Evolutionary conservation across 2,888 invertebrate genomes (phyloP).

Genomic region (Neocrepidodera transversa): DNA sequence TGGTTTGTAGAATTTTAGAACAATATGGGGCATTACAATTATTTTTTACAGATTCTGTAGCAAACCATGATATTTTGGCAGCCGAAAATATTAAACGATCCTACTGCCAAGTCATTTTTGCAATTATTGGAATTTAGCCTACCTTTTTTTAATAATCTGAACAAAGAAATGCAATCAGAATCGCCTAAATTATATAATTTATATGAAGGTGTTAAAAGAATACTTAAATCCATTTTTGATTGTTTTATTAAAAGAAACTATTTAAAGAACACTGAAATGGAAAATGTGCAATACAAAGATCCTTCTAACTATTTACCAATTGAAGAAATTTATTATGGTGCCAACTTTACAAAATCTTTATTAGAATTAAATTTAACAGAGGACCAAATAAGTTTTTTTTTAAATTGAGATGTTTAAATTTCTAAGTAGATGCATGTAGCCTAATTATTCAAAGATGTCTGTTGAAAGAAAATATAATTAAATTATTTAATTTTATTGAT

Average conservation of each 20-base stretch:
- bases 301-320: too few relatives aligned
- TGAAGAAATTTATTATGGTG: conserved; percentile 12
- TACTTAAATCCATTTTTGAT: conserved; percentile 1
- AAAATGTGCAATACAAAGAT: conserved; percentile 9
- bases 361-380: conserved; percentile 1
- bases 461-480: conserved; percentile 9
- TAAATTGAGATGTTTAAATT: conserved; percentile 8
- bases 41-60: conserved; percentile 7
- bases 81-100: conserved; percentile 3
- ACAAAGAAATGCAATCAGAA: conserved; percentile 7
- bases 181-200: conserved; percentile 5
- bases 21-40: conserved; percentile 8
- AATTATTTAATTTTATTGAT: conserved; percentile 7
- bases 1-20: conserved; percentile 2
- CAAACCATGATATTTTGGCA: not conserved
- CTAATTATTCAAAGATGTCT: conserved; percentile 13
- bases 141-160: conserved; percentile 7
- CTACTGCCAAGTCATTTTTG: conserved; percentile 1
- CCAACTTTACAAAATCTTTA: conserved; percentile 4
- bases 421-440: conserved; percentile 6
- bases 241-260: too few relatives aligned
- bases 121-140: conserved; percentile 9
- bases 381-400: not conserved
- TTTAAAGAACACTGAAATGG: conserved; percentile 2
- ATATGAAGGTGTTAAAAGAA: not conserved